Base-by-base conservation (phyloP, 2,113 vertebrate species). In the Ctenodactylus gundi region DNA sequence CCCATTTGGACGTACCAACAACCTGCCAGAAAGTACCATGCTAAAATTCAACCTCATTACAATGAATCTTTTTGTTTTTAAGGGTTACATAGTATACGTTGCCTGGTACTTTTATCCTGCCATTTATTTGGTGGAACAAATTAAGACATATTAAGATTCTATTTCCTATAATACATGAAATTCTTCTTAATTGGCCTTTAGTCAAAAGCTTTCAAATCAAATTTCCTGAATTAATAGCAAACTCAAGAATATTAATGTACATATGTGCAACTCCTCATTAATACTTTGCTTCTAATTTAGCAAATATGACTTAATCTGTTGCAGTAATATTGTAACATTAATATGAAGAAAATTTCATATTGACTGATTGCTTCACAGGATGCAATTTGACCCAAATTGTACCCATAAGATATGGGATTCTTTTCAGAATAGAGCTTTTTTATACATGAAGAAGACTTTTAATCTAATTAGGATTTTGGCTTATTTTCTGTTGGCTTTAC, bases 131-230 rank as follows among this genome's bases (percentile, higher is more conserved):
- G 36, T 46, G n/a, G 72, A 82, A 88, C 57, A 85, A 96, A 90
- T 88, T 84, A 81, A 70, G 64, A 88, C 36, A 15, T 6, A 36
- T 88, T 95, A 93, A 51, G 39, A 36, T 90, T 93, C 64, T 94
- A 23, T 58, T 76, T 96, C 46, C 55, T 90, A 0, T 57, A 81
- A 89, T 9, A 20, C 13, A 64, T 41, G 21, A 8, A 80, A 91
- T 88, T 94, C 78, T 65, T 92, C 41, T 94, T 51, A 49, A 85
- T 91, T n/a, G 57, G 11, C 23, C 29, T 88, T 91, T 34, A 41
- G 44, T 8, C 20, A 4, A 94, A 93, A 88, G 29, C 6, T 15
- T 8, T 93, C 29, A 91, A 44, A 51, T 39, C 51, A 58, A 4
- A 84, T 67, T 96, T 75, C 12, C 18, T 94, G 95, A 20, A 15